Conservation (phyloP, 2,113 vertebrate genomes). For the Pollachius pollachius region DNA sequence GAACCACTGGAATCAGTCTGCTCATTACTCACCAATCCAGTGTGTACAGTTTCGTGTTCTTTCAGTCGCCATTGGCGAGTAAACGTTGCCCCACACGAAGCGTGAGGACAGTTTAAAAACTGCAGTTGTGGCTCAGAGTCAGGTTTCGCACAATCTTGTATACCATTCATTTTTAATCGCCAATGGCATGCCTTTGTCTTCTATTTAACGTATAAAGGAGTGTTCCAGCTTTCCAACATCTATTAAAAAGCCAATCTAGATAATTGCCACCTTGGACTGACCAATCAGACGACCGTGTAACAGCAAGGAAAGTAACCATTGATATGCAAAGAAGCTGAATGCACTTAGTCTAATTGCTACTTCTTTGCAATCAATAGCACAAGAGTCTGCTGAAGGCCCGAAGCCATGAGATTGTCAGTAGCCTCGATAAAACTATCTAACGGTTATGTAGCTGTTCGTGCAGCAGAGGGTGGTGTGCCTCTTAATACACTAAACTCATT, state of each 20-base stretch:
- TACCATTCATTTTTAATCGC: slow-evolving; percentile 39
- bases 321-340: slow-evolving; percentile 14
- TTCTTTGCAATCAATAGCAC: too few species aligned
- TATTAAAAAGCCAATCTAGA: slow-evolving; percentile 26
- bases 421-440: too few species aligned
- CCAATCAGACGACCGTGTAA: too few species aligned
- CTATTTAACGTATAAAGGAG: too few species aligned
- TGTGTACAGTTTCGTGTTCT: slow-evolving; percentile 69
- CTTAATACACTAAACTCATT: too few species aligned
- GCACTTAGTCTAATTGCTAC: slow-evolving; percentile 23
- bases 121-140: slow-evolving; percentile 5
- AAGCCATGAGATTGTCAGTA: too few species aligned
- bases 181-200: not conserved
- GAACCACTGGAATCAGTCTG: not conserved
- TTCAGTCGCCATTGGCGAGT: slow-evolving; percentile 57
- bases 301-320: not conserved
- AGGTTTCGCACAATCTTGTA: not conserved
- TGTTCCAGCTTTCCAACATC: not conserved
- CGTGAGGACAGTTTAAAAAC: slow-evolving; percentile 55
- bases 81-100: slow-evolving; percentile 65
- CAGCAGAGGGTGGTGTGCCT: too few species aligned
- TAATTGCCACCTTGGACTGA: slow-evolving; percentile 28
- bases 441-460: too few species aligned
- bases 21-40: slow-evolving; percentile 58
- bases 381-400: too few species aligned